A percentile compares a stretch with the other conserved stretches of the same genome.
These are phyloP conservation scores for Tauraco hartlaubi DNA, from an alignment of 2,797 vertebrate genomes.

Conservation along the genomic window DNA sequence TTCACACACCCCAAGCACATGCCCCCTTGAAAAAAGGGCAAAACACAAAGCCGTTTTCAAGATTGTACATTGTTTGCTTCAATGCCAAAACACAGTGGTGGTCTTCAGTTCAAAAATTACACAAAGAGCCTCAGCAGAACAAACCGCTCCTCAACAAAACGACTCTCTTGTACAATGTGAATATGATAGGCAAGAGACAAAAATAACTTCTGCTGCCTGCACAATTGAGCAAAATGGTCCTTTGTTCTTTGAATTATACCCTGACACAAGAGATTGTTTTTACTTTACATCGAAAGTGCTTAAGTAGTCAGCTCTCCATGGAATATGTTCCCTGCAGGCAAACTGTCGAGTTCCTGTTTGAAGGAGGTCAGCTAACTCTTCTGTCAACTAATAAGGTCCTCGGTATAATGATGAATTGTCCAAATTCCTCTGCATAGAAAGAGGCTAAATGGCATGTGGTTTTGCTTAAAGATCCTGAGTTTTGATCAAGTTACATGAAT, in stretches of 20 bases:
- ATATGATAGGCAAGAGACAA: constrained; percentile 54
- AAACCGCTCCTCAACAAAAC: constrained; percentile 34
- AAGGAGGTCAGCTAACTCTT: constrained; percentile 75
- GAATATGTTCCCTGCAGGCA: constrained; percentile 65
- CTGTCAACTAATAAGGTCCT: constrained; percentile 51
- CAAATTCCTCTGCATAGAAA: constrained; percentile 39
- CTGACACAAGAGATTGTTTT: constrained; percentile 70
- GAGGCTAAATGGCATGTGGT: constrained; percentile 2
- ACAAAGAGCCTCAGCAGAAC: constrained; percentile 59
- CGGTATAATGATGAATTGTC: constrained; percentile 64
- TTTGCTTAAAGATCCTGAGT: constrained; percentile 33
- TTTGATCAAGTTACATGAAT: constrained; percentile 45
- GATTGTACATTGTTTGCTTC: constrained; percentile 16
- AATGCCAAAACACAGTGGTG: constrained; percentile 39
- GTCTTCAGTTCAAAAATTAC: constrained; percentile 28
- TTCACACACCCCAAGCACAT: not conserved
- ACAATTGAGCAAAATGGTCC: constrained; percentile 68
- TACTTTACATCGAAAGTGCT: constrained; percentile 68
- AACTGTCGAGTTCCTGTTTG: constrained; percentile 54
- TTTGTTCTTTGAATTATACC: constrained; percentile 70
- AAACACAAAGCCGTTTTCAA: constrained; percentile 32
- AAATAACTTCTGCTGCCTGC: constrained; percentile 64
- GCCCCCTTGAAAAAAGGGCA: constrained; percentile 6
- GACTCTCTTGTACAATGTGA: constrained; percentile 39
- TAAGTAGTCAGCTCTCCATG: constrained; percentile 64